Conservation (phyloP, 2,888 invertebrate genomes). For the Camptogramma bilineatum region DNA sequence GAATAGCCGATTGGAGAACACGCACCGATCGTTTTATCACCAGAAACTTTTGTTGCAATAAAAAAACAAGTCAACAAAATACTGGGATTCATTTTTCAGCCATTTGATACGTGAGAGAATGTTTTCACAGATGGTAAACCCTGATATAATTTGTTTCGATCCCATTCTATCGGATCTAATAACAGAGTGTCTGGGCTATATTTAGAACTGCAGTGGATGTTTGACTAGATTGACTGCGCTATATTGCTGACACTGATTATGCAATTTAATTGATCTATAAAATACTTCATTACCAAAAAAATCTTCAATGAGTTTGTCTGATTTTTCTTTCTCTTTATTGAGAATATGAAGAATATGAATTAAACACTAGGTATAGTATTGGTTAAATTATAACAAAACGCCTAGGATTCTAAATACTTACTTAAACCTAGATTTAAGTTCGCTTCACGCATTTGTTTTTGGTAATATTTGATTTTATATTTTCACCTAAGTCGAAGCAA, state of each 20-base stretch:
- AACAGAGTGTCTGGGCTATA: constrained; percentile 49
- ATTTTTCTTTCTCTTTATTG: background rate
- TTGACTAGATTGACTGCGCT: constrained; percentile 29
- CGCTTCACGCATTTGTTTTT: too few relatives aligned
- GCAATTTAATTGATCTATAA: background rate
- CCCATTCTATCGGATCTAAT: constrained; percentile 49
- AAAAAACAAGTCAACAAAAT: constrained; percentile 26
- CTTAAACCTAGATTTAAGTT: background rate
- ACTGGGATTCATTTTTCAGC: constrained; percentile 32
- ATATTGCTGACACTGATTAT: constrained; percentile 2
- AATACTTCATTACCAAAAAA: too few relatives aligned
- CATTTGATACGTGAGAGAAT: constrained; percentile 10
- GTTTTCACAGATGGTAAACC: constrained; percentile 12
- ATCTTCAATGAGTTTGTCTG: background rate
- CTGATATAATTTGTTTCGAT: constrained; percentile 51
- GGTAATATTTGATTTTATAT: background rate
- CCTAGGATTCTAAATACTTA: background rate
- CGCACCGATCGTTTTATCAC: constrained; percentile 41
- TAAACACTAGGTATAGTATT: background rate
- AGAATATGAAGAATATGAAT: background rate
- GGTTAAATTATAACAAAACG: background rate
- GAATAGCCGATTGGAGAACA: constrained; percentile 8
- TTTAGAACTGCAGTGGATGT: constrained; percentile 45
- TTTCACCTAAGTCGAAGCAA: background rate
- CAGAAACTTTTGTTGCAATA: constrained; percentile 22